Conservation (phyloP, 2,113 vertebrate species). For the Bufo gargarizans region DNA sequence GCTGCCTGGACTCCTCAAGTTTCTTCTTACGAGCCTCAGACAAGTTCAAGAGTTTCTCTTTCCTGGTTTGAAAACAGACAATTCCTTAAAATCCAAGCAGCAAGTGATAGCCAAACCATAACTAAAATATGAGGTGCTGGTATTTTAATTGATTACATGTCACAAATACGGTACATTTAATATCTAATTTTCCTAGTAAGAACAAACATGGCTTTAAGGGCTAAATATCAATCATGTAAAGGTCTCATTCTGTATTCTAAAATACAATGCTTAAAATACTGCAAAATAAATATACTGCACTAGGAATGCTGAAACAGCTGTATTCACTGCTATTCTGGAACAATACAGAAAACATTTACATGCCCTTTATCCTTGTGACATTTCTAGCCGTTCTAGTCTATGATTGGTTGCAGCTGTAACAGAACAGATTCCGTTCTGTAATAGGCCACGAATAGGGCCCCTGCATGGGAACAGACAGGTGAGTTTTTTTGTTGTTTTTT, state of each 20-base stretch:
- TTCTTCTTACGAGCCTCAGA: slow-evolving; percentile 66
- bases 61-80: slow-evolving; percentile 69
- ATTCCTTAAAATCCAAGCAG: neutral
- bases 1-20: slow-evolving; percentile 76
- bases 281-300: neutral
- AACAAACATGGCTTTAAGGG: neutral
- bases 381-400: too few species aligned
- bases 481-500: too few species aligned
- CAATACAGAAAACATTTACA: too few species aligned
- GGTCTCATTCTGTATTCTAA: neutral
- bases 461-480: too few species aligned
- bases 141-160: neutral
- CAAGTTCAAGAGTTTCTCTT: slow-evolving; percentile 75
- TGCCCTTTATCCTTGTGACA: too few species aligned
- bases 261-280: too few species aligned
- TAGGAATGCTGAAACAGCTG: neutral
- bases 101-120: neutral
- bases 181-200: neutral
- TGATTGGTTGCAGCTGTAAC: too few species aligned
- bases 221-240: neutral
- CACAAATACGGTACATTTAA: neutral
- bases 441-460: too few species aligned
- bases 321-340: neutral
- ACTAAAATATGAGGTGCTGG: neutral
- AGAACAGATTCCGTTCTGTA: too few species aligned